Conservation (phyloP, 1,140 invertebrate species). For the Procambarus virginalis region DNA sequence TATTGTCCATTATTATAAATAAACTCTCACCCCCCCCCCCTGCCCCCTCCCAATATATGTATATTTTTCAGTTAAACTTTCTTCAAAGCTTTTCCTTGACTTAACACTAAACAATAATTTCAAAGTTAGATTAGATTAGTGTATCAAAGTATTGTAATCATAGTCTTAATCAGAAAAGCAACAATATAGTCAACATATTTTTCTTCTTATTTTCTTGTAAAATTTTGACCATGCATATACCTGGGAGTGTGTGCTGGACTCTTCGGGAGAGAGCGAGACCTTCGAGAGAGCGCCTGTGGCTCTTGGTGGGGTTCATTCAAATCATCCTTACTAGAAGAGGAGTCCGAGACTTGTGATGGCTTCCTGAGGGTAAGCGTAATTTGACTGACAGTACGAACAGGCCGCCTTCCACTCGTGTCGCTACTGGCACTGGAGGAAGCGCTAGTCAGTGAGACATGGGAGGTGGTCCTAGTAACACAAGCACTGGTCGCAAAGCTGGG, state of each 20-base stretch:
- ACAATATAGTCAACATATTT: no score
- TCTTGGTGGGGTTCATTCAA: slow-evolving; percentile 39
- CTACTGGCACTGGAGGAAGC: slow-evolving; percentile 52
- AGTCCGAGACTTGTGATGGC: slow-evolving; percentile 62
- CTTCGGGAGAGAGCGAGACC: slow-evolving; percentile 58
- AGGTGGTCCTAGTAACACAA: slow-evolving; percentile 62
- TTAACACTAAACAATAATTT: no score
- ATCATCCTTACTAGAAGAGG: slow-evolving; percentile 66
- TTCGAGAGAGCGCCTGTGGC: slow-evolving; percentile 10
- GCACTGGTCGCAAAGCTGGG: slow-evolving; percentile 5
- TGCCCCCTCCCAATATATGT: no score
- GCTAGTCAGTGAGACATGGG: slow-evolving; percentile 65
- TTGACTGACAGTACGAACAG: slow-evolving; percentile 68
- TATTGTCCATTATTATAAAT: no score
- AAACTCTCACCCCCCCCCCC: no score
- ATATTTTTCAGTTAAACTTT: no score
- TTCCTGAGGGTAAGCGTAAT: slow-evolving; percentile 68
- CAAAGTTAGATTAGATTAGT: no score
- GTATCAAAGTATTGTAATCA: no score
- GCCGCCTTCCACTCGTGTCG: slow-evolving; percentile 36
- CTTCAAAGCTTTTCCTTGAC: no score
- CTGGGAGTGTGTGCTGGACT: slow-evolving; percentile 54
- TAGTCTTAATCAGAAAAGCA: no score
- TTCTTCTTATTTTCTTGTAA: no score
- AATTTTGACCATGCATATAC: neutral